phyloP scores from a whole-genome alignment of 1,140 invertebrate genomes.

The Tachypleus tridentatus region DNA sequence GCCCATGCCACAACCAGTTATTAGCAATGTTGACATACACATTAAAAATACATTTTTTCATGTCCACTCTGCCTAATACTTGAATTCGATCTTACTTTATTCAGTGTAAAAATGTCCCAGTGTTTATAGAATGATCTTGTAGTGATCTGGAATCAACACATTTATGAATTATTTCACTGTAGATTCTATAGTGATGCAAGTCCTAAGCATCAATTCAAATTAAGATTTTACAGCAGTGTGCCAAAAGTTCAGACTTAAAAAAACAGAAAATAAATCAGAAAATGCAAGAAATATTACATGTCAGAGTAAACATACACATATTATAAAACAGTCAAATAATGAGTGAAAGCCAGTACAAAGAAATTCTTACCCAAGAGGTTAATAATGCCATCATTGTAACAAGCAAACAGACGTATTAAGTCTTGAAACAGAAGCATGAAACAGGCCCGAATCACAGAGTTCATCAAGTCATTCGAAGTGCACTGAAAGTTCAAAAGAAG shows the following conservation, averaged over 20 bases:
- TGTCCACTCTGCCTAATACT: too few species aligned
- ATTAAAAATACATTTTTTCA: too few species aligned
- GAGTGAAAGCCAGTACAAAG: slow-evolving; percentile 16
- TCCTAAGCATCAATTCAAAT: too few species aligned
- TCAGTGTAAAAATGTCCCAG: too few species aligned
- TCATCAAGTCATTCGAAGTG: slow-evolving; percentile 87
- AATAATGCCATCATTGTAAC: slow-evolving; percentile 99
- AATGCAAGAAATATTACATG: slow-evolving; percentile 16
- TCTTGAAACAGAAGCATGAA: slow-evolving; percentile 97
- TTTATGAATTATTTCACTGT: too few species aligned
- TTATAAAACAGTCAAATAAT: slow-evolving; percentile 35
- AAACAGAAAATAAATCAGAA: slow-evolving; percentile 32
- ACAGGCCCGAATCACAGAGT: slow-evolving; percentile 94
- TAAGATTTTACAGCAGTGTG: too few species aligned
- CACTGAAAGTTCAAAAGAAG: slow-evolving; percentile 33
- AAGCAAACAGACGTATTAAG: slow-evolving; percentile 94
- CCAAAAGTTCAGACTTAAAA: slow-evolving; percentile 2
- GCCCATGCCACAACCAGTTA: too few species aligned
- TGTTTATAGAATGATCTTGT: too few species aligned
- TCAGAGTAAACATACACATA: slow-evolving; percentile 11
- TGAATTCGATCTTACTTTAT: too few species aligned
- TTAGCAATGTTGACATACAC: too few species aligned
- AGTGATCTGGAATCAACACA: too few species aligned
- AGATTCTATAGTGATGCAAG: too few species aligned
- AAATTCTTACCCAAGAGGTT: slow-evolving; percentile 98